Evolutionary conservation across 2,888 invertebrate species (phyloP), one percentile per base, ranked within the genome.

Genomic region (Cheiracanthium punctorium): DNA sequence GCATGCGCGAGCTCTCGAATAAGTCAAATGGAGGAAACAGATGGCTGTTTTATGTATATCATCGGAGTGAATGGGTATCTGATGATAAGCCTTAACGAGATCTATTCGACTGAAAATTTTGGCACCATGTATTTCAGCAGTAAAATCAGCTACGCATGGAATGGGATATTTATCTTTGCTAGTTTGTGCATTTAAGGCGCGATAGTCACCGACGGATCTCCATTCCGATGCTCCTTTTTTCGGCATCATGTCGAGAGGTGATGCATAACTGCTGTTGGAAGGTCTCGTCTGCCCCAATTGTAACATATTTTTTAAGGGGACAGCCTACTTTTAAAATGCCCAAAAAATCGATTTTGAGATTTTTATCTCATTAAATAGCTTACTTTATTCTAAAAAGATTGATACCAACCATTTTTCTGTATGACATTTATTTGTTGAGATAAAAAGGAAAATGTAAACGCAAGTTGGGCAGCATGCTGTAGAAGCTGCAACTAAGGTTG

Each of bases 11-110:
- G 20, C 52, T 52, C n/a, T 69, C 77, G 20, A 69, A 70, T n/a
- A 70, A 48, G 0, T 48, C 77, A 52, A 76, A 82, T 0, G 73
- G 70, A 7, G 37, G 4, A n/a, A n/a, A 37, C 74, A 85, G 5
- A 82, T 58, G 32, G 72, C 73, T 5, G 85, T 85, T 67, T 85
- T 82, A 30, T 29, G 48, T 4, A 80, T 32, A 20, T 64, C 24
- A 17, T 24, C 58, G 10, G 1, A 8, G 17, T 24, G 14, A 12
- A 74, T 71, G 1, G 64, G 73, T 0, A 76, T 71, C 71, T 87
- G 77, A 48, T 74, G 65, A 69, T 71, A 87, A 10, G 70, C 71
- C 41, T 74, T 71, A 5, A 37, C 48, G 0, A 88, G 30, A 30
- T 43, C 77, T 8, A 77, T 48, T 30, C 69, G 77, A 48, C 77